These are phyloP conservation scores for Leuctra nigra DNA, from an alignment of 2,888 invertebrate species.

Conservation along the genomic window DNA sequence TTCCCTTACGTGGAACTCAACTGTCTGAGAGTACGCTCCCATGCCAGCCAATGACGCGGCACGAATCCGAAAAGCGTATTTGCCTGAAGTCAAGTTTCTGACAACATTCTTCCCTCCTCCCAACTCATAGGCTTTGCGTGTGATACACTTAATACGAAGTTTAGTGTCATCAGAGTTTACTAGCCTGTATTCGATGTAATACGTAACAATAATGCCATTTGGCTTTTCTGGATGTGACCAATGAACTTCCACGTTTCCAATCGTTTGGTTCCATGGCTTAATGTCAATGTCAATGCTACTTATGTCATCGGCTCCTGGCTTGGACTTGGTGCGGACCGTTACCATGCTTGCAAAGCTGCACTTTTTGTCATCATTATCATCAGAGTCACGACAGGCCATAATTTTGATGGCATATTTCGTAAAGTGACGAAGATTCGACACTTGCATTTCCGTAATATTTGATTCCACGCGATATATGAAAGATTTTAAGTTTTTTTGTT, in stretches of 20 bases:
- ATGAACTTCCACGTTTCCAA: constrained; percentile 32
- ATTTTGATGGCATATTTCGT: constrained; percentile 53
- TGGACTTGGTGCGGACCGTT: constrained; percentile 44
- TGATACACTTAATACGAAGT: constrained; percentile 44
- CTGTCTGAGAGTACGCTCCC: constrained; percentile 38
- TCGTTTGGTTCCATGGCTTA: constrained; percentile 17
- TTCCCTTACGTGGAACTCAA: neutral
- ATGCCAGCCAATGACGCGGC: constrained; percentile 72
- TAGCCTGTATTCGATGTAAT: constrained; percentile 48
- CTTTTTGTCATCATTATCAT: constrained; percentile 35
- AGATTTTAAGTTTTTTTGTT: neutral
- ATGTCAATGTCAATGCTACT: constrained; percentile 34
- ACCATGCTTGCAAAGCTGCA: constrained; percentile 45
- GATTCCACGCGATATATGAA: constrained; percentile 9
- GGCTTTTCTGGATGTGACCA: constrained; percentile 57
- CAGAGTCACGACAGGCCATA: constrained; percentile 48
- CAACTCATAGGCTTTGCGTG: constrained; percentile 35
- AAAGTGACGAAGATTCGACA: constrained; percentile 48
- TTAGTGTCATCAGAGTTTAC: constrained; percentile 1
- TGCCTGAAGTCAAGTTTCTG: constrained; percentile 56
- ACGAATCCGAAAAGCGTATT: constrained; percentile 69
- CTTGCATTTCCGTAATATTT: constrained; percentile 21
- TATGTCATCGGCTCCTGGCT: constrained; percentile 41
- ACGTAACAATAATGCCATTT: constrained; percentile 59
- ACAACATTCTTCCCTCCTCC: constrained; percentile 29